Base-by-base conservation (phyloP, 2,888 invertebrate species). In the Neoitamus cyanurus region DNA sequence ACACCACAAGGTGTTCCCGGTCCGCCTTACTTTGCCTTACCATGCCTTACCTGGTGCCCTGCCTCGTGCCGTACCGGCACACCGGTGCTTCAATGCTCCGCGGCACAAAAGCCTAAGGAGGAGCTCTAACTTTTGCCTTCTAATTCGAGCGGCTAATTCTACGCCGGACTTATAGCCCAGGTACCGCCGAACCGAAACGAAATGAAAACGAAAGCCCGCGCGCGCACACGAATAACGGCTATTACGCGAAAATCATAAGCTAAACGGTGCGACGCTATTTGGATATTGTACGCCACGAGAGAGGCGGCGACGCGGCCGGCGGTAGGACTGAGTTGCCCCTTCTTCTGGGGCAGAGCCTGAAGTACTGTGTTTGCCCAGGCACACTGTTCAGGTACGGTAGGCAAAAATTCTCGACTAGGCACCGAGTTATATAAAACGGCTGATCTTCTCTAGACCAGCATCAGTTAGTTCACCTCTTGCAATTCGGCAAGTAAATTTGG, bases 391-490 rank as follows among this genome's bases (percentile, higher is more conserved):
- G 34, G 48, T 58, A 48, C 15, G 30, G 72, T 46, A 30, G 13
- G 13, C n/a, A 48, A 83, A 46, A 48, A 73, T 83, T 83, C 83
- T 83, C 70, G 73, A 73, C 70, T 31, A 25, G 20, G 46, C 25
- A 31, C 28, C 31, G 46, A 72, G 37, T 72, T 83, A 83, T 86
- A 86, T 86, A 85, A 86, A 86, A 84, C 84, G 83, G 36, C 77
- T 69, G 85, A 83, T 85, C 85, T 85, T 86, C 85, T 78, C 83
- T 68, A 83, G 78, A 85, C 34, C 80, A 72, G 58, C 85, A 85
- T 86, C 86, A 86, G 86, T 86, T 85, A 86, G 86, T 86, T 85
- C 85, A 86, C 73, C 73, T 84, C 70, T 84, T 73, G 84, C 36
- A 42, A 75, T 85, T 82, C 83, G 15, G 20, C 83, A 75, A 85